Base-by-base conservation (phyloP, 2,888 invertebrate genomes). In the Mesorhabditis sp. region DNA sequence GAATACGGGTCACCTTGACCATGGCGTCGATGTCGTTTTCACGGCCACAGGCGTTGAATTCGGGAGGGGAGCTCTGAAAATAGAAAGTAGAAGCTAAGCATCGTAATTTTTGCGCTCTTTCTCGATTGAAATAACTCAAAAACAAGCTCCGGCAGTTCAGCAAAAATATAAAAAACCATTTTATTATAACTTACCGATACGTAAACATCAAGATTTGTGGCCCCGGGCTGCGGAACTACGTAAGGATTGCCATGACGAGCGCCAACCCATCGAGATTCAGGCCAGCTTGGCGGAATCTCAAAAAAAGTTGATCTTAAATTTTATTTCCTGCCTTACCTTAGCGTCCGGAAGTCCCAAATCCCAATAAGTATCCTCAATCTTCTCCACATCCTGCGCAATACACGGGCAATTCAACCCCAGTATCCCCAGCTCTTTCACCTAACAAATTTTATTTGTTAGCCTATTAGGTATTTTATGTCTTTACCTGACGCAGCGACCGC, bases 341-440 rank as follows among this genome's bases (percentile, higher is more conserved):
- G 76, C 76, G 43, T 76, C 76, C 4, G 78, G 76, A 43, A 74
- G 75, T 10, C 82, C 84, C 78, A 84, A 79, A 4, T 71, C 50
- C 84, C 83, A 85, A 70, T 83, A 83, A 6, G 84, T 75, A 63
- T 94, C 92, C 86, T 95, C 95, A 76, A 97, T 91, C 88, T 96
- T 96, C 4, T 89, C 90, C 71, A 95, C 88, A 87, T 95, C 95
- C 64, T 89, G 88, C 0, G 92, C 92, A 58, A 95, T 87, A 82
- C 93, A 93, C 62, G 91, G 90, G 86, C 95, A 95, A 86, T 94
- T 92, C 76, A 90, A 89, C 0, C 91, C 91, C 1, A 92, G 88
- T 4, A 94, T 89, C 1, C 97, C 97, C 82, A 96, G 86, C 87
- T 95, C 95, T 87, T 85, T 86, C 4, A 85, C 85, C 78, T 84